Conservation (phyloP, 2,113 vertebrate species). For the Triplophysa dalaica region DNA sequence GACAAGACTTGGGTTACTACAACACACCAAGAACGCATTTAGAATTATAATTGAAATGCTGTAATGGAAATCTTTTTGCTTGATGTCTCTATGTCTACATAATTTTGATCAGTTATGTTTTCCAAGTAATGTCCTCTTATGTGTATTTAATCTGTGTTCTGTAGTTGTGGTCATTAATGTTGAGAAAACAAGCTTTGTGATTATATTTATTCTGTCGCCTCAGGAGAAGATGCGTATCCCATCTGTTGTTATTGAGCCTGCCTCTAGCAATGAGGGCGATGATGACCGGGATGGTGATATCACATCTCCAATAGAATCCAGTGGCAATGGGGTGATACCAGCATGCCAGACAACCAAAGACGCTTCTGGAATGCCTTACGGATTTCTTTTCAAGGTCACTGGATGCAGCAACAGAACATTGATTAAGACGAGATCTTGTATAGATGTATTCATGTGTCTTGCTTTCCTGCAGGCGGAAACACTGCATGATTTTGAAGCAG, state of each 20-base stretch:
- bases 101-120: background rate
- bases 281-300: conserved; percentile 79
- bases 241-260: conserved; percentile 91
- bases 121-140: background rate
- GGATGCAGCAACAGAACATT: background rate
- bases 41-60: background rate
- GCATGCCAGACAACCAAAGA: conserved; percentile 55
- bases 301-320: conserved; percentile 62
- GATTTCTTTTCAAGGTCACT: conserved; percentile 87
- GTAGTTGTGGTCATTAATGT: background rate
- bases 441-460: background rate
- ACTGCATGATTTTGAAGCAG: conserved; percentile 93
- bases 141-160: background rate
- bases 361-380: conserved; percentile 72
- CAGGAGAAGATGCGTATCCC: conserved; percentile 89
- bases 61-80: background rate
- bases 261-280: conserved; percentile 92
- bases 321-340: conserved; percentile 63
- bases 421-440: background rate
- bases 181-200: background rate
- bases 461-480: conserved; percentile 82
- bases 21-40: background rate
- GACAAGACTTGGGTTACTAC: conserved; percentile 4
- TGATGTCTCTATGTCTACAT: background rate
- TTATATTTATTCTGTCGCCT: background rate